Percentiles rank a stretch among this genome's conserved stretches.
Conservation (phyloP, 2,888 invertebrate species). For the Scaptomyza tumidula region DNA sequence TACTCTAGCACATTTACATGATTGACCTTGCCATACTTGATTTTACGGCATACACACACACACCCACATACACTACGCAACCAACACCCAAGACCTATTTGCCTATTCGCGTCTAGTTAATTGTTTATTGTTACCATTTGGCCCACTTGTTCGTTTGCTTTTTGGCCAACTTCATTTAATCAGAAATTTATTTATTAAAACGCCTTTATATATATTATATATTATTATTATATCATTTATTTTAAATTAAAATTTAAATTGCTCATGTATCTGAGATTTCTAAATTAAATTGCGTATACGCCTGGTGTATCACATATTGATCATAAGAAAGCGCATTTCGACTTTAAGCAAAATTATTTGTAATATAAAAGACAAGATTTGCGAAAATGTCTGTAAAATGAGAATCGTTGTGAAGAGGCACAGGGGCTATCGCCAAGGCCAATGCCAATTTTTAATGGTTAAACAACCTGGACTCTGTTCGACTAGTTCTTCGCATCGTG, state of each 20-base stretch:
- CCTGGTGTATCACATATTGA: slow-evolving; percentile 3
- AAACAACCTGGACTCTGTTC: slow-evolving; percentile 30
- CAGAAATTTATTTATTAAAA: slow-evolving; percentile 74
- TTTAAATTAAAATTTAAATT: no score
- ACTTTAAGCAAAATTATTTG: slow-evolving; percentile 22
- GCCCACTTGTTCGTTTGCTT: slow-evolving; percentile 30
- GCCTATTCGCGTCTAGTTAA: slow-evolving; percentile 48
- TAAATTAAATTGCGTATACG: slow-evolving; percentile 43
- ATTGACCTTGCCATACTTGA: slow-evolving; percentile 44
- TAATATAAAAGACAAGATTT: slow-evolving; percentile 45
- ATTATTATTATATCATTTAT: no score
- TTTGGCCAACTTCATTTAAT: slow-evolving; percentile 67
- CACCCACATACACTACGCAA: neutral
- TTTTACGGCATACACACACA: slow-evolving; percentile 34
- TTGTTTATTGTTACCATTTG: slow-evolving; percentile 39
- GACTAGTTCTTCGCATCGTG: neutral
- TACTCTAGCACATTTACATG: neutral
- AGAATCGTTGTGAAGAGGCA: slow-evolving; percentile 38
- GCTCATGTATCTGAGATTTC: no score
- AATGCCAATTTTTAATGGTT: slow-evolving; percentile 17
- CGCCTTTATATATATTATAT: slow-evolving; percentile 28
- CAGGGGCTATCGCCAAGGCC: slow-evolving; percentile 28
- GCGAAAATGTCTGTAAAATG: slow-evolving; percentile 35
- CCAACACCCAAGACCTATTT: slow-evolving; percentile 4
- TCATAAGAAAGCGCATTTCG: slow-evolving; percentile 9